Base-by-base conservation (phyloP, 2,888 invertebrate species). In the Ophion ventricosus region DNA sequence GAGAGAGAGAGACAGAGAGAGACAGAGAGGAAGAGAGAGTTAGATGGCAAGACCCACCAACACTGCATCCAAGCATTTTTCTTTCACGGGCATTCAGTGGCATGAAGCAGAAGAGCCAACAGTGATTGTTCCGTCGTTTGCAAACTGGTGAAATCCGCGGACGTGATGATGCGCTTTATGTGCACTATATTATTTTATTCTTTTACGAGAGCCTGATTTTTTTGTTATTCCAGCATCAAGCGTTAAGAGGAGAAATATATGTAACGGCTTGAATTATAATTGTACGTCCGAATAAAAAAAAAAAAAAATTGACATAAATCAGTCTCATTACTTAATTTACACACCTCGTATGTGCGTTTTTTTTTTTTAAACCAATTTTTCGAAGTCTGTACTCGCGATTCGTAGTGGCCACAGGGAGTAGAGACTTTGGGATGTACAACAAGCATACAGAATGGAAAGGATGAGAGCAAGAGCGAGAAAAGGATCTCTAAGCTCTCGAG, bases 51-150 rank as follows among this genome's bases (percentile, higher is more conserved):
- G n/a, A n/a, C n/a, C n/a, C n/a, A n/a, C n/a, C n/a, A n/a, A n/a
- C n/a, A n/a, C n/a, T n/a, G n/a, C n/a, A n/a, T n/a, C n/a, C n/a
- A n/a, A 80, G 70, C 79, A 80, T 83, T 79, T 83, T 79, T 83
- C 75, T 83, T 75, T 79, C 79, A 83, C 83, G 79, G 75, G 75
- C 83, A 75, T 79, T 78, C 78, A 78, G 82, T 78, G 69, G 75
- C 75, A 69, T 67, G 59, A 67, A n/a, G n/a, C n/a, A 64, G 56
- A 23, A 76, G 70, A 20, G 63, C 61, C 54, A 63, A 23, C 74
- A 54, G 79, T 83, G 79, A 80, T 83, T 79, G 75, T 83, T 75
- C 75, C 70, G 79, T 79, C 83, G 79, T 83, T 83, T 83, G 69
- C 69, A 79, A 79, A 79, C 79, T 75, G 79, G 79, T 75, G 75